phyloP scores from a whole-genome alignment of 2,113 vertebrate species.

The Lamprotornis superbus region DNA sequence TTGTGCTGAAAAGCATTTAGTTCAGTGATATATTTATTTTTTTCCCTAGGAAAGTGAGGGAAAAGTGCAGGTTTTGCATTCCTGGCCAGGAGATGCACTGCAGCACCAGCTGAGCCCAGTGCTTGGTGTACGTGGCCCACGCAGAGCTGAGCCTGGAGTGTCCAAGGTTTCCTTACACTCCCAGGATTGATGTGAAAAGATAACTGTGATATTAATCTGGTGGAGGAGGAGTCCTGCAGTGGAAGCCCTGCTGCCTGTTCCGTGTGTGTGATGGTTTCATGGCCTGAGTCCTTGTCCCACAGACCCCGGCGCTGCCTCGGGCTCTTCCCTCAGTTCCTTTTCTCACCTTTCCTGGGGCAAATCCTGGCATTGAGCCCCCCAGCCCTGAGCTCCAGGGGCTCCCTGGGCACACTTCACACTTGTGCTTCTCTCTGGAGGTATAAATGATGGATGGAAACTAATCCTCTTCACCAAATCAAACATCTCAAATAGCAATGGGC shows the following conservation, averaged over 20 bases:
- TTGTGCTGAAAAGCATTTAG: not conserved
- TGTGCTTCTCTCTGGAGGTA: not conserved
- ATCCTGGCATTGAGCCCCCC: not conserved
- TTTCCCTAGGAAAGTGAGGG: constrained; percentile 3
- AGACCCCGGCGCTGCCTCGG: not conserved
- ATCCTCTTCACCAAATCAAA: not conserved
- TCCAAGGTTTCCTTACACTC: not conserved
- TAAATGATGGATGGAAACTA: not conserved
- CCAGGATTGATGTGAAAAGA: not conserved
- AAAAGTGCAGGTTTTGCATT: constrained; percentile 8
- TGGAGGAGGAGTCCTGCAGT: not conserved
- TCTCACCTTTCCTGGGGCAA: not conserved
- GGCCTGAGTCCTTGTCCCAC: not conserved
- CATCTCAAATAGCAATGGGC: not conserved
- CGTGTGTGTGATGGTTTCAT: not conserved
- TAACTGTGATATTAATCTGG: not conserved
- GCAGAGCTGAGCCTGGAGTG: not conserved
- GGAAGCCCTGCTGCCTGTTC: not conserved
- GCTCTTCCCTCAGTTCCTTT: not conserved
- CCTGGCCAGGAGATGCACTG: constrained; percentile 22
- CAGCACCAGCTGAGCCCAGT: not conserved
- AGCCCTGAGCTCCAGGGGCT: not conserved
- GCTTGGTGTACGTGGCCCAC: not conserved
- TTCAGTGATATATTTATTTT: constrained; percentile 21
- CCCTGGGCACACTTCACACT: not conserved